Evolutionary conservation across 2,113 vertebrate genomes (phyloP), one percentile per base, ranked within the genome.

Genomic region (Petromus typicus): DNA sequence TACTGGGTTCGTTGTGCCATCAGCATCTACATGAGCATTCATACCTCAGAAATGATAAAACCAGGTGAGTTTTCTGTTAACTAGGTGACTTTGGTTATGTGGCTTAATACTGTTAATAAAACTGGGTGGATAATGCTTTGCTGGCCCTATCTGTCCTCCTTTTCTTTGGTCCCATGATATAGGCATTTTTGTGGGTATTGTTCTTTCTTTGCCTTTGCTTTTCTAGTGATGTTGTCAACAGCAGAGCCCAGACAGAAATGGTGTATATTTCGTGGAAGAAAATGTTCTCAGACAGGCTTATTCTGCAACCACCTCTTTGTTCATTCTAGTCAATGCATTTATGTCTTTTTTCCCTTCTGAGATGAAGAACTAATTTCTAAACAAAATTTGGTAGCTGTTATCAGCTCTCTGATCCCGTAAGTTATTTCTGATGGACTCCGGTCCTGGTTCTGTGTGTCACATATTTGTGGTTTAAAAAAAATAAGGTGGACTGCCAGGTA

Each of bases 151-250:
- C 88, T 54, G 37, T 92, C 67, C 61, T 83, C 48, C 27, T 86
- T 51, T 82, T 80, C 63, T 89, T 95, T 64, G 22, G 27, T 69
- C 61, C 37, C 48, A 56, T 82, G n/a, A 83, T 43, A 79, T 27
- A n/a, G 78, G 59, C 37, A 64, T 63, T 84, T 86, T 75, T 37
- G 61, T 82, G 59, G 57, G 45, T 20, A 0, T 25, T 89, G 22
- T 91, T 37, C 66, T 94, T 94, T 81, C 45, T 86, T 83, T 93
- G 40, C 67, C 64, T 94, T 89, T 91, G 71, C 51, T 66, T 79
- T 89, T 94, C 76, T n/a, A 90, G 85, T 54, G 43, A 40, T 30
- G 83, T 73, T 79, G 56, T 83, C 54, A 94, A 82, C 61, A 84
- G 61, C 17, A n/a, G 45, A 82, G 67, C 8, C 1, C 61, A 84